A percentile compares a stretch with the other conserved stretches of the same genome.
These are phyloP conservation scores for Danio aesculapii DNA, from an alignment of 2,797 vertebrate species.

Conservation along the genomic window DNA sequence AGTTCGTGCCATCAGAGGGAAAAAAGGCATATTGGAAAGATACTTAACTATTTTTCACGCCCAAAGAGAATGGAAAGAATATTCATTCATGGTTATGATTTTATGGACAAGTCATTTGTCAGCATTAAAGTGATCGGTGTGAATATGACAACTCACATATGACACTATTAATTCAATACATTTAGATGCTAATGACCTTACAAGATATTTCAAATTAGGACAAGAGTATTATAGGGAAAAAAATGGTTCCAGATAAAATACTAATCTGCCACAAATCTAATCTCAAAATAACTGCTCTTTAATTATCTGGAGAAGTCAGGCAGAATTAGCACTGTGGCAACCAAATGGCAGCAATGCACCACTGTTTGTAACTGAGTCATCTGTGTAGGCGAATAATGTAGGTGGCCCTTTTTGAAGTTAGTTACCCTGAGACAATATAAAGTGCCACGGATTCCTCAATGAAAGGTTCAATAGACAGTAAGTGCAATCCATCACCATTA, in stretches of 20 bases:
- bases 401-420: slow-evolving; percentile 33
- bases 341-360: slow-evolving; percentile 1
- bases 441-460: slow-evolving; percentile 37
- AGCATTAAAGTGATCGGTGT: slow-evolving; percentile 26
- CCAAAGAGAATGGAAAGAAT: neutral
- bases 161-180: slow-evolving; percentile 28
- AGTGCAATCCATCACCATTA: slow-evolving; percentile 52
- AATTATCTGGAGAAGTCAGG: slow-evolving; percentile 49
- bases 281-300: slow-evolving; percentile 46
- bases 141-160: slow-evolving; percentile 28
- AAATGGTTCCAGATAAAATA: slow-evolving; percentile 38
- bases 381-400: slow-evolving; percentile 16
- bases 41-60: neutral
- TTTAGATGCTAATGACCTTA: slow-evolving; percentile 45
- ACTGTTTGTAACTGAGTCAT: slow-evolving; percentile 27
- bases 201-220: slow-evolving; percentile 41
- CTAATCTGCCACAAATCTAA: slow-evolving; percentile 49
- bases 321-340: slow-evolving; percentile 20
- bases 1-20: slow-evolving; percentile 28
- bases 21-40: slow-evolving; percentile 11
- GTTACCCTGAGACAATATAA: slow-evolving; percentile 40
- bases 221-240: slow-evolving; percentile 41
- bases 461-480: slow-evolving; percentile 37
- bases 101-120: slow-evolving; percentile 7
- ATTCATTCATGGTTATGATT: neutral